A percentile compares a stretch with the other conserved stretches of the same genome.
Evolutionary conservation across 2,113 vertebrate species (phyloP).

Genomic region (Otus sunia): DNA sequence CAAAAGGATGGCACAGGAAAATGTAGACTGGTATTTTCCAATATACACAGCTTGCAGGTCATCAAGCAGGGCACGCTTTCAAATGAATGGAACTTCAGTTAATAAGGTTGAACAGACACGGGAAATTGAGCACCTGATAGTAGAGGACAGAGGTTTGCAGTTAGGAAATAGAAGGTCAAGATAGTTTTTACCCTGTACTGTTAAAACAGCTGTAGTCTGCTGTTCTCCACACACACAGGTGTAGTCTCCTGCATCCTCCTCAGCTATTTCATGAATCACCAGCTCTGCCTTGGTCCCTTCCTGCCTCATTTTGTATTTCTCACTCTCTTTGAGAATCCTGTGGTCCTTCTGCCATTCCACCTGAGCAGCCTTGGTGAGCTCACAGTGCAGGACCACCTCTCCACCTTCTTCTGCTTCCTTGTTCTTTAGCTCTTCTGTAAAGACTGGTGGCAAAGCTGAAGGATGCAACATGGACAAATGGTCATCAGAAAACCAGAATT

Average conservation of each 20-base stretch:
- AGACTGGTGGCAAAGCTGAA: slow-evolving; percentile 79
- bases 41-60: not conserved
- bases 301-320: slow-evolving; percentile 77
- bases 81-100: not conserved
- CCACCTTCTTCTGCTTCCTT: slow-evolving; percentile 68
- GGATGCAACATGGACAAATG: slow-evolving; percentile 36
- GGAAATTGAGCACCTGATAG: not conserved
- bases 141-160: not conserved
- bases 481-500: not conserved
- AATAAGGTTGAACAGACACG: not conserved
- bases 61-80: not conserved
- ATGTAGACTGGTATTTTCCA: not conserved
- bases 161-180: not conserved
- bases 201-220: slow-evolving; percentile 76
- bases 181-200: slow-evolving; percentile 76
- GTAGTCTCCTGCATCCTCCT: slow-evolving; percentile 77
- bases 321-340: slow-evolving; percentile 35
- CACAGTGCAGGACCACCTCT: slow-evolving; percentile 33
- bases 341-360: slow-evolving; percentile 69
- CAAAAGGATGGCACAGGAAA: not conserved
- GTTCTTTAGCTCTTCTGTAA: slow-evolving; percentile 70
- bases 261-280: slow-evolving; percentile 64
- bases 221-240: slow-evolving; percentile 77
- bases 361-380: slow-evolving; percentile 54
- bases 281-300: slow-evolving; percentile 71